These are phyloP conservation scores for Drosophila melanica DNA, from an alignment of 1,140 invertebrate species.

Conservation along the genomic window DNA sequence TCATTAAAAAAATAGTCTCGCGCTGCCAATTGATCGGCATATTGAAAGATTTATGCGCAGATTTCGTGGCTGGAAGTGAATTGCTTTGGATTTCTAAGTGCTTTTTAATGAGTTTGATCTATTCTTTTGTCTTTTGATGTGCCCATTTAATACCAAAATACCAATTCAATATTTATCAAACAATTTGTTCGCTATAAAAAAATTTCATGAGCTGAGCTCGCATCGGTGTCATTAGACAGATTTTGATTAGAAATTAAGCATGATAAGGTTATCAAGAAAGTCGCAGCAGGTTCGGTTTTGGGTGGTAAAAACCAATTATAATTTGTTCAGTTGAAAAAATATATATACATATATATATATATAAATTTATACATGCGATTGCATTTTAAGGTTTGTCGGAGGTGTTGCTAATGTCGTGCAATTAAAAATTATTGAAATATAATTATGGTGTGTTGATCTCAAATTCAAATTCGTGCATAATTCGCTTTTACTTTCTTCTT, in stretches of 20 bases:
- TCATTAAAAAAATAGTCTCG: slow-evolving; percentile 55
- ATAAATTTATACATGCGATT: too few relatives aligned
- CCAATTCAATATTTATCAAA: background rate
- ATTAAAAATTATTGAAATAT: background rate
- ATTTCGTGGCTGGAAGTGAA: slow-evolving; percentile 36
- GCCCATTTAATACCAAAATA: slow-evolving; percentile 6
- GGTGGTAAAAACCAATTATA: background rate
- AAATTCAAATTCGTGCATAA: too few relatives aligned
- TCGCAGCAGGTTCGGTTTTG: slow-evolving; percentile 1
- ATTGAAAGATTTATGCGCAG: slow-evolving; percentile 66
- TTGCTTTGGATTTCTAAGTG: slow-evolving; percentile 27
- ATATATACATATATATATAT: too few relatives aligned
- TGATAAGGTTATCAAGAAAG: slow-evolving; percentile 31
- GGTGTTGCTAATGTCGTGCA: background rate
- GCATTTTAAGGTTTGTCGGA: background rate
- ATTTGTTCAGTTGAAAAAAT: slow-evolving; percentile 7
- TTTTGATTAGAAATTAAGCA: slow-evolving; percentile 15
- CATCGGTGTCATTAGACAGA: background rate
- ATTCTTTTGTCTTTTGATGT: slow-evolving; percentile 32
- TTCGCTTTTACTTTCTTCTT: background rate
- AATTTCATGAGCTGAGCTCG: slow-evolving; percentile 12
- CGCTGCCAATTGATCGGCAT: slow-evolving; percentile 47
- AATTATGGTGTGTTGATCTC: background rate
- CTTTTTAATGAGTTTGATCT: slow-evolving; percentile 56
- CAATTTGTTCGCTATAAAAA: background rate